Conservation (phyloP, 2,888 invertebrate genomes). For the Plagiodera versicolora region DNA sequence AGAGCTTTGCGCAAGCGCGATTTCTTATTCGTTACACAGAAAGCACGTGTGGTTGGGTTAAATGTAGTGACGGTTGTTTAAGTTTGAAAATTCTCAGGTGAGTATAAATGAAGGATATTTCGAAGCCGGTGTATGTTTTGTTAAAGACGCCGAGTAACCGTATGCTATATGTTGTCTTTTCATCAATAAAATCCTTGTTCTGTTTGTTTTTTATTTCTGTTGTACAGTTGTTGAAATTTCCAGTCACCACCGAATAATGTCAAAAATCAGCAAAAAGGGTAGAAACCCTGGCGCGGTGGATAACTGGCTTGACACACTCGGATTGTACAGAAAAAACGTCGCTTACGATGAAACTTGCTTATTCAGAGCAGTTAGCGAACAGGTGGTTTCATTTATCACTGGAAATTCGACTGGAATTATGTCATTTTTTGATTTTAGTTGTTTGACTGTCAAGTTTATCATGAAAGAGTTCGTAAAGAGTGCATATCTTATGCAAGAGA, state of each 20-base stretch:
- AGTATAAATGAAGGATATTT: too few relatives aligned
- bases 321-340: conserved; percentile 83
- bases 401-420: background rate
- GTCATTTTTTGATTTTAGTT: conserved; percentile 50
- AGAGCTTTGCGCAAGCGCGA: too few relatives aligned
- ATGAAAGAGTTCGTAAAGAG: conserved; percentile 71
- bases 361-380: conserved; percentile 87
- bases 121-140: too few relatives aligned
- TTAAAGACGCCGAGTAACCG: too few relatives aligned
- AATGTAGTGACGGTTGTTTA: too few relatives aligned
- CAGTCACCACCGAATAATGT: conserved; percentile 6
- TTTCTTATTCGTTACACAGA: too few relatives aligned
- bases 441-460: conserved; percentile 69
- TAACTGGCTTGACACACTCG: conserved; percentile 77
- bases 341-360: conserved; percentile 87
- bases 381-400: conserved; percentile 55
- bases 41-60: too few relatives aligned
- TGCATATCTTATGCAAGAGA: conserved; percentile 74
- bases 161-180: background rate
- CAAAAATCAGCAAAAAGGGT: conserved; percentile 44
- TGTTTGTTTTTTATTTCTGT: too few relatives aligned
- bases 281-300: conserved; percentile 59
- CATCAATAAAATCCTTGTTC: background rate
- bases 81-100: too few relatives aligned
- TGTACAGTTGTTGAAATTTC: too few relatives aligned